A percentile compares a stretch with the other conserved stretches of the same genome.
phyloP scores from a whole-genome alignment of 1,140 invertebrate genomes.

The Hestina assimilis region DNA sequence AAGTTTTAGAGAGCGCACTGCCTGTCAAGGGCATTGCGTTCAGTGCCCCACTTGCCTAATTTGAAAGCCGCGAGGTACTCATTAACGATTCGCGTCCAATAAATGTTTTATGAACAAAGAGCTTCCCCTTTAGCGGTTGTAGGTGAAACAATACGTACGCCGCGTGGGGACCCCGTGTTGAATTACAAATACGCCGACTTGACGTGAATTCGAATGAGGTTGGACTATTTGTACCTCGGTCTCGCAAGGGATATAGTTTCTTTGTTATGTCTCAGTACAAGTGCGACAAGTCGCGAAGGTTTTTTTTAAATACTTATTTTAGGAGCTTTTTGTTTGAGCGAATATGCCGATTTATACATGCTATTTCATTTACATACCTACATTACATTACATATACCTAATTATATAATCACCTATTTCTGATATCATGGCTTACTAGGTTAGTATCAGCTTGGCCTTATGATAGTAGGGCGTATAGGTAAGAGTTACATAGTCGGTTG shows the following conservation, averaged over 20 bases:
- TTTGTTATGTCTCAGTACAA: slow-evolving; percentile 43
- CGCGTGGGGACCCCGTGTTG: slow-evolving; percentile 59
- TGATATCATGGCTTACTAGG: no score
- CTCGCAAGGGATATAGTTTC: slow-evolving; percentile 48
- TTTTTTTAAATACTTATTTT: no score
- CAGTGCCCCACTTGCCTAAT: slow-evolving; percentile 30
- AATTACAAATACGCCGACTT: slow-evolving; percentile 74
- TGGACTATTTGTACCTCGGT: slow-evolving; percentile 45
- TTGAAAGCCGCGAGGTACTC: slow-evolving; percentile 37
- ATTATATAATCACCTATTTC: no score
- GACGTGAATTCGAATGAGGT: slow-evolving; percentile 73
- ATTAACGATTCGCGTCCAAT: slow-evolving; percentile 55
- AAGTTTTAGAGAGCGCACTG: not conserved
- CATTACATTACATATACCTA: no score
- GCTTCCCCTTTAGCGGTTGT: slow-evolving; percentile 56
- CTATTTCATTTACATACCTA: no score
- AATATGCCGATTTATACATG: no score
- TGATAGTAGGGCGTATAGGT: no score
- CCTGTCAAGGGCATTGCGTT: slow-evolving; percentile 12
- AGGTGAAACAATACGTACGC: slow-evolving; percentile 71
- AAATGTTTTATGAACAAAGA: slow-evolving; percentile 56
- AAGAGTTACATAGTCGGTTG: no score
- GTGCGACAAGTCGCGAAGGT: slow-evolving; percentile 29
- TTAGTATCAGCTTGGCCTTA: no score
- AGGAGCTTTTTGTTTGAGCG: no score